phyloP scores from a whole-genome alignment of 2,888 invertebrate species.

The Allolobophora icterica region DNA sequence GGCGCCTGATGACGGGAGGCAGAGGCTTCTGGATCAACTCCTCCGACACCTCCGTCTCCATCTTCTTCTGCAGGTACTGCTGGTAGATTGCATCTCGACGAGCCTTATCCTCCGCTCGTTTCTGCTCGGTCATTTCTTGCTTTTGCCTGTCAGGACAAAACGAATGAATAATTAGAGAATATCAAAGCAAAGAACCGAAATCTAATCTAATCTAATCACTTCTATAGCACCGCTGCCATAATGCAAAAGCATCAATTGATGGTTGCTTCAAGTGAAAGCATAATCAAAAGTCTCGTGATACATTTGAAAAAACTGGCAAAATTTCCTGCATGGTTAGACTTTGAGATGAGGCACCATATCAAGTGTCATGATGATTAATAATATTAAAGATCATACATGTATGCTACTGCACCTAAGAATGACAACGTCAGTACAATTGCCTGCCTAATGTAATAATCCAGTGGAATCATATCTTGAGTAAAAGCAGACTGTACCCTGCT shows the following conservation, averaged over 20 bases:
- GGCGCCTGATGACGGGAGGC: conserved; percentile 32
- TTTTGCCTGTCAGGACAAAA: conserved; percentile 68
- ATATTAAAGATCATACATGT: not conserved
- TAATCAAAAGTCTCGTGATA: not conserved
- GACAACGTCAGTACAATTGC: not conserved
- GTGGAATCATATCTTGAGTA: not conserved
- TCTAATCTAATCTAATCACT: not conserved
- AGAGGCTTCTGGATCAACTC: not conserved
- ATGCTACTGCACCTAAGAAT: not conserved
- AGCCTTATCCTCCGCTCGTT: conserved; percentile 82
- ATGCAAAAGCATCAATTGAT: not conserved
- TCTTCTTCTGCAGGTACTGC: conserved; percentile 90
- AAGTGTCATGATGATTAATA: not conserved
- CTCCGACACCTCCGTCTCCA: conserved; percentile 68
- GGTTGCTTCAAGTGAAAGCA: not conserved
- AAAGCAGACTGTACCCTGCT: not conserved
- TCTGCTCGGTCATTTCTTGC: conserved; percentile 75
- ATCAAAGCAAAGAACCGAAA: not conserved
- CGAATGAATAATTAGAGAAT: not conserved
- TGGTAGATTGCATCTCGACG: conserved; percentile 86
- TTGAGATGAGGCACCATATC: not conserved
- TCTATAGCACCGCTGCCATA: not conserved
- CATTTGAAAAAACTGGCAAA: not conserved
- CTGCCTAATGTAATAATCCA: not conserved
- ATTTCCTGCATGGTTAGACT: not conserved